Base-by-base conservation (phyloP, 2,797 vertebrate genomes). In the Neosalanx taihuensis region DNA sequence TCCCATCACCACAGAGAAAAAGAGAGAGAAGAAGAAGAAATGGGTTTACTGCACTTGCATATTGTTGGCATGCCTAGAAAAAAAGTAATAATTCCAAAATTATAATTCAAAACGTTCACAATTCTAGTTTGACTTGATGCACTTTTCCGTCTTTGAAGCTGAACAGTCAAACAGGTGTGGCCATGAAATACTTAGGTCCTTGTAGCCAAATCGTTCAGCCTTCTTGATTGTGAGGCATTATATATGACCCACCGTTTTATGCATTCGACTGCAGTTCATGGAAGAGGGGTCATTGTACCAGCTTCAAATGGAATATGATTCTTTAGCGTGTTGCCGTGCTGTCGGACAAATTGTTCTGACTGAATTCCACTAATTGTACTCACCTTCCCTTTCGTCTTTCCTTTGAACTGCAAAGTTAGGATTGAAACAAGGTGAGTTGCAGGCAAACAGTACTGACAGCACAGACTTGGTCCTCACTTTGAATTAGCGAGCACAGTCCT, bases 281-380 rank as follows among this genome's bases (percentile, higher is more conserved):
- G 15, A 17, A 73, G 72, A 46, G 72, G 84, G 87, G 86, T 87
- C 86, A 81, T 69, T 64, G 76, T 69, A 69, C 76, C 73, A 26
- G 68, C 80, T 71, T 76, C 75, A 86, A 88, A 89, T 85, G 79
- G 75, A 86, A 79, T 86, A 23, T 73, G 87, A 88, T 83, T 80
- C 70, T 74, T 82, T 64, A 71, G 82, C 81, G 67, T 59, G 56
- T 82, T 51, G 65, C 76, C 51, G 58, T 71, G 81, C 80, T 82
- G 87, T 88, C n/a, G 81, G 84, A 89, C 90, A 90, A 90, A 90
- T 91, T 91, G 88, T 89, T 89, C 88, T 89, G 89, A 90, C 88
- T 89, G 88, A 89, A 87, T 89, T 89, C 79, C 76, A 68, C 89
- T 91, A 87, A 92, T 91, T 90, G 87, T 83, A 1, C 86, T 90